A percentile compares a stretch with the other conserved stretches of the same genome.
phyloP scores from a whole-genome alignment of 2,797 vertebrate species.

The Zalophus californianus region DNA sequence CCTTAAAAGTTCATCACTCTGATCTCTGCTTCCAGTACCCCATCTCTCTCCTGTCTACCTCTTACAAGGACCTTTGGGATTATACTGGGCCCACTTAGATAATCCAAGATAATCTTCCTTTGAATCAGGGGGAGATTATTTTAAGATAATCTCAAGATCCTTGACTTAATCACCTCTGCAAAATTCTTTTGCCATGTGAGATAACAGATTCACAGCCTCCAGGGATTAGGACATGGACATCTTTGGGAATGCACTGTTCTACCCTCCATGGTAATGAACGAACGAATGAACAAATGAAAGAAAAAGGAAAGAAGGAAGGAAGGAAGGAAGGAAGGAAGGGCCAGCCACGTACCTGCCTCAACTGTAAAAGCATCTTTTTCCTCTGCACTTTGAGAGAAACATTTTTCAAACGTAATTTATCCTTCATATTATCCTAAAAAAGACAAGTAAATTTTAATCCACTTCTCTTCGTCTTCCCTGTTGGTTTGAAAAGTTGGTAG shows the following conservation, averaged over 20 bases:
- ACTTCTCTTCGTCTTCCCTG: background rate
- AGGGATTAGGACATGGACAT: background rate
- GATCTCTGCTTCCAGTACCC: background rate
- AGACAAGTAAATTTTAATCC: constrained; percentile 16
- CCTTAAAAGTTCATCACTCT: background rate
- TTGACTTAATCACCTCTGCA: background rate
- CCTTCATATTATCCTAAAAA: constrained; percentile 87
- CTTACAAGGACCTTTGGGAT: background rate
- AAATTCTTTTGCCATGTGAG: background rate
- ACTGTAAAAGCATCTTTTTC: constrained; percentile 88
- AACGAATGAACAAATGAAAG: too few species aligned
- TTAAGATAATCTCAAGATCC: background rate
- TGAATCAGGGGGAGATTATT: background rate
- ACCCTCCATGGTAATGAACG: background rate
- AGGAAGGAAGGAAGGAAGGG: background rate
- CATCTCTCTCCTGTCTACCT: background rate
- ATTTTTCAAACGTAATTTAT: constrained; percentile 89
- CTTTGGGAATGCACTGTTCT: background rate
- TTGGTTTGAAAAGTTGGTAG: background rate
- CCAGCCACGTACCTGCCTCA: constrained; percentile 85
- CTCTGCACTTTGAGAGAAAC: constrained; percentile 86
- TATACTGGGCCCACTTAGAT: background rate
- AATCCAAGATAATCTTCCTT: background rate
- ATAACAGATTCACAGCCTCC: background rate
- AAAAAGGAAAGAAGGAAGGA: background rate